These are phyloP conservation scores for Zygaena filipendulae DNA, from an alignment of 2,888 invertebrate species.

Conservation along the genomic window DNA sequence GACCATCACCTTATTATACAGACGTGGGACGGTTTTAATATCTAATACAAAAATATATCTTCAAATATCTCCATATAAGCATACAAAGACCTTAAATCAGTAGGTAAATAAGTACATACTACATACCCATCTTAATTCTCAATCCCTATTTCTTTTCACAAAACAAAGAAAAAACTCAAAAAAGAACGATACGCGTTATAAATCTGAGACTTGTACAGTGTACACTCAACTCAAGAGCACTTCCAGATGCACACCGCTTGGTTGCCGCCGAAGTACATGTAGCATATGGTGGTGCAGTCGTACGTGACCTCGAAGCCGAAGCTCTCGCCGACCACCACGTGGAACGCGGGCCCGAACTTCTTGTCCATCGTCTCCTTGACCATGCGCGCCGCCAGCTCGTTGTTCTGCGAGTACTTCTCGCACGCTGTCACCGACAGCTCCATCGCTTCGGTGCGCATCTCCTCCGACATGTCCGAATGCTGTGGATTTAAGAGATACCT, in stretches of 20 bases:
- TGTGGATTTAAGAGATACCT: conserved; percentile 38
- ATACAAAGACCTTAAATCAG: no score
- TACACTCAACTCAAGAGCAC: conserved; percentile 68
- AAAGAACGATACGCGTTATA: no score
- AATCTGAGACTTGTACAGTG: no score
- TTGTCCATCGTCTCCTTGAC: conserved; percentile 97
- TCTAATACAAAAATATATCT: no score
- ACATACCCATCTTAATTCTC: no score
- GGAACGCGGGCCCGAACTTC: conserved; percentile 94
- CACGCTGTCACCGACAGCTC: conserved; percentile 93
- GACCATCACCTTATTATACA: no score
- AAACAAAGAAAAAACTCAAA: no score
- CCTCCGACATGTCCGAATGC: conserved; percentile 94
- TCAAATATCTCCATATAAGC: no score
- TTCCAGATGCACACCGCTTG: conserved; percentile 91
- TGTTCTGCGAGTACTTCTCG: conserved; percentile 89
- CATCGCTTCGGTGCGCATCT: conserved; percentile 90
- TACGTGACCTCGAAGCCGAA: conserved; percentile 94
- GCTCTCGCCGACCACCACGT: conserved; percentile 95
- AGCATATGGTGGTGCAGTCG: conserved; percentile 87
- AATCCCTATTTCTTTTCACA: no score
- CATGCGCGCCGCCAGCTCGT: conserved; percentile 90
- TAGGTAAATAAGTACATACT: no score
- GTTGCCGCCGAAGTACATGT: conserved; percentile 93
- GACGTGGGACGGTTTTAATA: no score